Conservation (phyloP, 1,140 invertebrate species). For the Pseudomyrmex pallidus region DNA sequence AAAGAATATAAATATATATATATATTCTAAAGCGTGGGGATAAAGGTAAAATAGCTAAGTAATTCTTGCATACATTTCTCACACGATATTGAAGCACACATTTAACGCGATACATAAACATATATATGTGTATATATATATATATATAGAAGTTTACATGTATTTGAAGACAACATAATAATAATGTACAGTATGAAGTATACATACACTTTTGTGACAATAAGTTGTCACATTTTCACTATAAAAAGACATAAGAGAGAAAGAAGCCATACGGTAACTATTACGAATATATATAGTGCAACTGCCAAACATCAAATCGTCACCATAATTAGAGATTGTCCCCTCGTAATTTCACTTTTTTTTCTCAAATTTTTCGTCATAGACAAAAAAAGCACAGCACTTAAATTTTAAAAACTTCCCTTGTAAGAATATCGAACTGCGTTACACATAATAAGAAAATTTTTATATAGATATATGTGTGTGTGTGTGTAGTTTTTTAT, state of each 20-base stretch:
- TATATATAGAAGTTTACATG: background rate
- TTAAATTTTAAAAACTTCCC: background rate
- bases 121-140: conserved; percentile 12
- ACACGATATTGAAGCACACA: conserved; percentile 52
- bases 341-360: background rate
- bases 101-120: conserved; percentile 44
- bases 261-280: conserved; percentile 33
- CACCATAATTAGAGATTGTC: conserved; percentile 12
- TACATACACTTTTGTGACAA: conserved; percentile 36
- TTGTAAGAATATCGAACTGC: background rate
- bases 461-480: too few species aligned
- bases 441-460: background rate
- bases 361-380: background rate
- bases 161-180: background rate
- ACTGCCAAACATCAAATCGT: conserved; percentile 55
- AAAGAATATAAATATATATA: background rate
- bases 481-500: too few species aligned
- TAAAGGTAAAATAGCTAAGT: conserved; percentile 50
- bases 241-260: conserved; percentile 13
- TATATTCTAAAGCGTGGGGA: conserved; percentile 39
- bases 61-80: conserved; percentile 44
- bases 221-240: conserved; percentile 36
- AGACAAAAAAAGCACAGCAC: background rate
- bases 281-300: conserved; percentile 40
- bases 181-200: conserved; percentile 4